Evolutionary conservation across 2,797 vertebrate genomes (phyloP), one percentile per base, ranked within the genome.

Genomic region (Gymnocypris eckloni): DNA sequence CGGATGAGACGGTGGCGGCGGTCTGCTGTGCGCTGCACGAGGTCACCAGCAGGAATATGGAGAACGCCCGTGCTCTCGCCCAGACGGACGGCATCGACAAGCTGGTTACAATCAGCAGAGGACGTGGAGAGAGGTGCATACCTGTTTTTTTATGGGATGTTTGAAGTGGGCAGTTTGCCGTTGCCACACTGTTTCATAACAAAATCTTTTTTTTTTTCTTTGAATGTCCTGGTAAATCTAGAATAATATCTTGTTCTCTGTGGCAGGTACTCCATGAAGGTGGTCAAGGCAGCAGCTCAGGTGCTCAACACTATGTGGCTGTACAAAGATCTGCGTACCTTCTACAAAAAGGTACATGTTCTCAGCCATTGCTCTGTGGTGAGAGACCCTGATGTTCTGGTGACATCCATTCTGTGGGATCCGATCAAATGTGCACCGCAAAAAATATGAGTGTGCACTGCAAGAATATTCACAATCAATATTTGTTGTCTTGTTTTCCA

Each of bases 231-330:
- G 15, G 64, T 18, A 37, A 20, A 10, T 18, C 66, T 69, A 69
- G 66, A 69, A 69, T 39, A 69, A 39, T 69, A 20, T 20, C 16
- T 39, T 69, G 66, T 45, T 81, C 11, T 81, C 39, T 89, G 28
- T 73, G 88, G 28, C 92, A 99, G 98, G 86, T 98, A 97, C 12
- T 98, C 98, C 0, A 94, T 97, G 95, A 99, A 99, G 91, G 98
- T 99, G 18, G 97, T 98, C 88, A 99, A 99, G 92, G 98, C 98
- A 0, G 97, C 98, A 0, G 97, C 98, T 87, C 98, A 99, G 94
- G 98, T 99, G 76, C 91, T 99, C 90, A 99, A 99, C 90, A 99
- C 98, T 0, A 92, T 99, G 88, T 99, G 98, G 98, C 98, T 99
- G 90, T 99, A 99, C 94, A 94, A 98, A 90, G 98, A 99, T 90